Conservation (phyloP, 2,113 vertebrate species). For the Anarrhichthys ocellatus region DNA sequence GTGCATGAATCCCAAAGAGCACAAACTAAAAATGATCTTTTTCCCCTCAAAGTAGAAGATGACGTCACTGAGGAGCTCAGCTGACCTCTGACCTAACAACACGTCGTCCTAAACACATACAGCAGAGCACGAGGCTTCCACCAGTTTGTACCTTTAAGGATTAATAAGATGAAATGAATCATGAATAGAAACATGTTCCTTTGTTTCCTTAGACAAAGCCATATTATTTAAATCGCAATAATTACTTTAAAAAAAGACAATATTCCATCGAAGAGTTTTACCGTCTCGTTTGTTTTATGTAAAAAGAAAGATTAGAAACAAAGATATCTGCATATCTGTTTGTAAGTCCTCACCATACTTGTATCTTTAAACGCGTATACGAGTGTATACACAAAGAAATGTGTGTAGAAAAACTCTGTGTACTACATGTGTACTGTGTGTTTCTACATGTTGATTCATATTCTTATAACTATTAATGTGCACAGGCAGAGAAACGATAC, state of each 20-base stretch:
- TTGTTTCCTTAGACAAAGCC: conserved; percentile 81
- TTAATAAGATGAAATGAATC: conserved; percentile 28
- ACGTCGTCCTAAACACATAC: too few species aligned
- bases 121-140: too few species aligned
- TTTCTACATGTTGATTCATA: conserved; percentile 66
- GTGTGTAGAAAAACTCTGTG: conserved; percentile 65
- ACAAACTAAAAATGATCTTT: background rate
- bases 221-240: conserved; percentile 87
- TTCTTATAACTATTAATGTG: conserved; percentile 70
- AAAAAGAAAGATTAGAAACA: conserved; percentile 16
- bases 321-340: conserved; percentile 60
- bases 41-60: too few species aligned
- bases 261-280: conserved; percentile 44
- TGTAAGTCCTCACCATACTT: conserved; percentile 62
- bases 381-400: conserved; percentile 59
- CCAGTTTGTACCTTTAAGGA: conserved; percentile 11
- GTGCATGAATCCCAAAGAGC: conserved; percentile 51
- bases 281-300: conserved; percentile 76
- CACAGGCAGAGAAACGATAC: conserved; percentile 56
- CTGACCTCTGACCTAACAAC: too few species aligned
- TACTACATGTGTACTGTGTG: conserved; percentile 57
- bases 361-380: conserved; percentile 65
- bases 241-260: conserved; percentile 70
- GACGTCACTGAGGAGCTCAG: too few species aligned
- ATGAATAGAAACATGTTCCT: conserved; percentile 25